phyloP scores from a whole-genome alignment of 1,140 invertebrate genomes.

The Bombus fervidus region DNA sequence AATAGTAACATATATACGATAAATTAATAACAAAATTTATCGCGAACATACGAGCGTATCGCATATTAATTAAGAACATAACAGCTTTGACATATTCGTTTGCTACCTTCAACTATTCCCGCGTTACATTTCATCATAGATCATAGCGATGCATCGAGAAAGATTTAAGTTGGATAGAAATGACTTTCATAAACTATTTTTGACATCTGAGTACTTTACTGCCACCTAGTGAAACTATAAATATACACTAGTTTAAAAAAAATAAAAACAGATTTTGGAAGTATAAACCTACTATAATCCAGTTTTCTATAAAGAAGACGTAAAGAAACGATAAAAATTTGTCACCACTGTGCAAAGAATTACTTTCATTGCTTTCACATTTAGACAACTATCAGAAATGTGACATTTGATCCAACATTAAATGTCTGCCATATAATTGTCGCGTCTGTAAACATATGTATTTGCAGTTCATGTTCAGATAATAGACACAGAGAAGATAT shows the following conservation, averaged over 20 bases:
- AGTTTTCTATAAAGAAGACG: constrained; percentile 41
- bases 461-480: constrained; percentile 43
- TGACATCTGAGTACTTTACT: constrained; percentile 56
- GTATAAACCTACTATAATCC: constrained; percentile 18
- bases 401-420: constrained; percentile 38
- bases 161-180: constrained; percentile 3
- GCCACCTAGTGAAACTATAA: constrained; percentile 52
- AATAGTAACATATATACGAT: constrained; percentile 25
- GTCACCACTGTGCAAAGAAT: constrained; percentile 45
- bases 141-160: background rate
- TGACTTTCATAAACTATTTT: constrained; percentile 22
- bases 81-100: background rate
- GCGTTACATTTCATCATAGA: constrained; percentile 11
- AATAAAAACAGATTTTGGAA: constrained; percentile 15
- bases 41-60: background rate
- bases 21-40: constrained; percentile 31
- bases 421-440: constrained; percentile 32
- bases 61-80: constrained; percentile 12
- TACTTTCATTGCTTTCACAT: constrained; percentile 43
- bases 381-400: constrained; percentile 51
- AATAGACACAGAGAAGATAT: constrained; percentile 47
- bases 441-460: constrained; percentile 37
- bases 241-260: constrained; percentile 21
- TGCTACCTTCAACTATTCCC: constrained; percentile 2
- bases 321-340: constrained; percentile 48